Base-by-base conservation (phyloP, 2,797 vertebrate species). In the Syngnathus acus region DNA sequence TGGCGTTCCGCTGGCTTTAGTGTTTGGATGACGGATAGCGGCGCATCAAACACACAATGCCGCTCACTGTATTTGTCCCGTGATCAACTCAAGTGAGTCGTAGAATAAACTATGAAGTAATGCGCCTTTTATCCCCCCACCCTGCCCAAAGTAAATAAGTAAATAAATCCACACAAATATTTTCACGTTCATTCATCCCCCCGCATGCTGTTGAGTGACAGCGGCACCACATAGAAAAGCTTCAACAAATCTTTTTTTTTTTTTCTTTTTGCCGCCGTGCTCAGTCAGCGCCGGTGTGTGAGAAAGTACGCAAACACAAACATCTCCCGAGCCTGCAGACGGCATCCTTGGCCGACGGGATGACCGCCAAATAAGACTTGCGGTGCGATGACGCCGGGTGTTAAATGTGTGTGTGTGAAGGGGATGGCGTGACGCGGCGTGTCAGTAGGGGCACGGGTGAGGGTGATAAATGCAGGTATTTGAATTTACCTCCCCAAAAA, bases 241-340 rank as follows among this genome's bases (percentile, higher is more conserved):
- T 75, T 54, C 78, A 74, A 82, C 73, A 81, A 81, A 81, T 32
- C 26, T 32, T 32, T 32, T 32, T 32, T 32, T 26, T 26, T 26
- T 26, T 32, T 32, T 32, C 23, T 23, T 32, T 32, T 32, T 3
- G 26, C 26, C 26, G 26, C 26, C 26, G 26, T 8, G 69, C 75
- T 79, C 66, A 21, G 68, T 83, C 81, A 73, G 70, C 73, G 75
- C 77, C 69, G 63, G 76, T 57, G 76, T 84, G 78, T 82, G 77
- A 85, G 77, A 82, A 84, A 76, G 63, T 76, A 76, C 73, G 79
- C 81, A 84, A 81, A 86, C 72, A 84, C 73, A 84, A 85, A 84
- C 84, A 85, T 73, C 70, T 78, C 59, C 70, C 72, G 67, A 65
- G 58, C 74, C 81, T 72, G 76, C 70, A 67, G 65, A 68, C 82